Evolutionary conservation across 92 coral and sea anemone species (phyloP).

Genomic region (Epizoanthus scotinus): DNA sequence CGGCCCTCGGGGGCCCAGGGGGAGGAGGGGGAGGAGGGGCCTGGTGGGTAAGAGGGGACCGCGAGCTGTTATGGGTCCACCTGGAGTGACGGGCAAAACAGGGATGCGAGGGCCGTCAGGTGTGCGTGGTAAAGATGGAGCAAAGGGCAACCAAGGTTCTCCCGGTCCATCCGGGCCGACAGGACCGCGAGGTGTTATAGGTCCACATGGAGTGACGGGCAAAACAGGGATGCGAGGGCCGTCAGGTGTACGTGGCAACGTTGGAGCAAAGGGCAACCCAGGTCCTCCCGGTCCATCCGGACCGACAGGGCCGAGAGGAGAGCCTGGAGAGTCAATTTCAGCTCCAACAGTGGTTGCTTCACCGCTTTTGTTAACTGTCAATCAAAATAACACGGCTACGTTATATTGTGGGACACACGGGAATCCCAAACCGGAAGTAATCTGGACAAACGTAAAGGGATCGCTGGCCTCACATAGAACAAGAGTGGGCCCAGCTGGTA

Average conservation of each 20-base stretch:
- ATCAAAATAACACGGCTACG: neutral
- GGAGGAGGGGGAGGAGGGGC: conserved; percentile 25
- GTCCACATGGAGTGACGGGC: conserved; percentile 14
- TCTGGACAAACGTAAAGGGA: conserved; percentile 9
- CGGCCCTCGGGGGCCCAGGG: conserved; percentile 38
- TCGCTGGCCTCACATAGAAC: neutral
- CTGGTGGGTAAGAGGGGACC: neutral
- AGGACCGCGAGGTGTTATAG: conserved; percentile 18
- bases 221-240: conserved; percentile 1
- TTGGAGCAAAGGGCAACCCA: neutral
- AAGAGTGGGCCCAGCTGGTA: neutral
- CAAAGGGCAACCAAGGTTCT: neutral
- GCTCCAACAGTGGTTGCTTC: no score
- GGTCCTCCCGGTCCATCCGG: conserved; percentile 13
- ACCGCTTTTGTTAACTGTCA: conserved; percentile 7
- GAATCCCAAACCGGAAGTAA: conserved; percentile 7
- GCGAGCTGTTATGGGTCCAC: neutral
- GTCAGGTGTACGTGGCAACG: neutral
- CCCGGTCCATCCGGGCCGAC: neutral
- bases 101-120: conserved; percentile 15
- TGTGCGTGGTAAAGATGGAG: neutral
- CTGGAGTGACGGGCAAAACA: neutral
- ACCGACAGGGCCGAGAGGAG: no score
- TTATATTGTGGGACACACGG: neutral
- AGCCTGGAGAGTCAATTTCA: no score